Percentiles rank a stretch among this genome's conserved stretches.
These are phyloP conservation scores for Myanophis thanlyinensis DNA, from an alignment of 2,113 vertebrate species.

Conservation along the genomic window DNA sequence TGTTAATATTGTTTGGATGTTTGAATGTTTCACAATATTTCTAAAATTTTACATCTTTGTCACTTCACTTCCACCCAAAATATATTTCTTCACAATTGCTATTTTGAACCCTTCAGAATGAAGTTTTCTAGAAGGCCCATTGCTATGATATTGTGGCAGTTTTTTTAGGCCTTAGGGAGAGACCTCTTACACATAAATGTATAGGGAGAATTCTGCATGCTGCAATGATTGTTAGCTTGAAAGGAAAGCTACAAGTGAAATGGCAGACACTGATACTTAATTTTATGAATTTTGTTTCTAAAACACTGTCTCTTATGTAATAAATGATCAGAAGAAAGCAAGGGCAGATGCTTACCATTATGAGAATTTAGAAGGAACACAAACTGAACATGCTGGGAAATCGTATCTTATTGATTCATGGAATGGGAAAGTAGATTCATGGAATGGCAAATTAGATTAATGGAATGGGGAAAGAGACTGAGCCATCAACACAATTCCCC, in stretches of 20 bases:
- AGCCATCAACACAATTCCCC: neutral
- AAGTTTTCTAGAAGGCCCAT: neutral
- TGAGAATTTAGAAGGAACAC: neutral
- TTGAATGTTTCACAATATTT: neutral
- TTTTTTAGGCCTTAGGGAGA: neutral
- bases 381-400: neutral
- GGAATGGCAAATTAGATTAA: neutral
- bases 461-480: neutral
- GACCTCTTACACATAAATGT: neutral
- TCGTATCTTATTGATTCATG: neutral
- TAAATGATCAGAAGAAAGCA: neutral
- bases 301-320: neutral
- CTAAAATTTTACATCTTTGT: neutral
- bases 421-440: neutral
- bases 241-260: neutral
- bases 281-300: neutral
- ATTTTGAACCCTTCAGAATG: neutral
- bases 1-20: neutral
- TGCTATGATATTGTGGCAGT: neutral
- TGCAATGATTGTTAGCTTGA: neutral
- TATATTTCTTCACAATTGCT: neutral
- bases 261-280: neutral
- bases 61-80: neutral
- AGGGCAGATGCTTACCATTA: neutral
- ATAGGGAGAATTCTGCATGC: neutral